Conservation (phyloP, 2,888 invertebrate genomes). For the Machimus atricapillus region DNA sequence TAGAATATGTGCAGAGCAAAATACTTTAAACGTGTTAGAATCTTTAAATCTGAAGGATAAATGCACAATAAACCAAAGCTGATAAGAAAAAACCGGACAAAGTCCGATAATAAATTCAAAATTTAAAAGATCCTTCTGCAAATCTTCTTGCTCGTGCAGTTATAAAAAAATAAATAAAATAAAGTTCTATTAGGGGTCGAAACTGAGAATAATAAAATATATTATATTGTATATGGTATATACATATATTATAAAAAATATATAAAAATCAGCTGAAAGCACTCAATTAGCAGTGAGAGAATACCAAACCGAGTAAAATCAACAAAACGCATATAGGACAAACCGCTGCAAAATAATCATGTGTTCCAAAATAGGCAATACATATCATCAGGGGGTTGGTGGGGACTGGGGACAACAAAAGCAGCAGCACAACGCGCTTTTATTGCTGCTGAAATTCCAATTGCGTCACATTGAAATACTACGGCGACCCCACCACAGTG, state of each 20-base stretch:
- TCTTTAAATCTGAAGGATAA: background rate
- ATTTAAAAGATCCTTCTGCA: background rate
- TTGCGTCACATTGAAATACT: background rate
- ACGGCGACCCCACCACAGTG: background rate
- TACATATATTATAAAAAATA: background rate
- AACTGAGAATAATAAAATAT: background rate
- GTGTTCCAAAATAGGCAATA: background rate
- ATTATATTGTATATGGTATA: background rate
- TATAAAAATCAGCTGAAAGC: background rate
- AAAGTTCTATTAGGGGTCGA: background rate
- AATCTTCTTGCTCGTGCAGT: background rate
- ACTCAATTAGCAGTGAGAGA: background rate
- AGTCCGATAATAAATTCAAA: background rate
- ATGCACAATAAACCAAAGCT: no score
- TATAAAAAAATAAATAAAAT: background rate
- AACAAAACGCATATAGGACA: background rate
- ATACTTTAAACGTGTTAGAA: background rate
- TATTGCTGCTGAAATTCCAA: background rate
- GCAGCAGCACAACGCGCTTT: background rate
- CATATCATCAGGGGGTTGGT: background rate
- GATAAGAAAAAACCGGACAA: background rate
- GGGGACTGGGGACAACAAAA: background rate
- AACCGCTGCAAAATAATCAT: background rate
- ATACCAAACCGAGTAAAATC: background rate
- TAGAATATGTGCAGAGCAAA: background rate